These are phyloP conservation scores for Scartelaos histophorus DNA, from an alignment of 2,113 vertebrate species.

Conservation along the genomic window DNA sequence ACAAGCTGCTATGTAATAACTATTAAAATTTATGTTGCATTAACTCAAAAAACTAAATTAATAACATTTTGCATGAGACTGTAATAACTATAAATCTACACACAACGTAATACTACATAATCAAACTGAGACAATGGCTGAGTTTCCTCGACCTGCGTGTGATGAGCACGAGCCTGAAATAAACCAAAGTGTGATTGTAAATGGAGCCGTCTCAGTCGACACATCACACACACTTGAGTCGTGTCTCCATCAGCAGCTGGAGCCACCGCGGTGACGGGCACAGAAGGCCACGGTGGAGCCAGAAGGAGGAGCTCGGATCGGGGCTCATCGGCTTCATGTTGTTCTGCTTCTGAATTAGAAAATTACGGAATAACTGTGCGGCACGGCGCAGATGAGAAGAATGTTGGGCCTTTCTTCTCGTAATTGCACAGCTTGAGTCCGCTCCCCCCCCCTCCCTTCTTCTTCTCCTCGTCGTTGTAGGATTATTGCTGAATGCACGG, in stretches of 20 bases:
- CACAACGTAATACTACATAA: neutral
- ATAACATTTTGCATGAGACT: too few species aligned
- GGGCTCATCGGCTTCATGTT: slow-evolving; percentile 27
- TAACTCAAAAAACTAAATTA: neutral
- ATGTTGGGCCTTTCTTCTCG: slow-evolving; percentile 47
- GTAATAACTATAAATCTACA: neutral
- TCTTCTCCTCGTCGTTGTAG: slow-evolving; percentile 38
- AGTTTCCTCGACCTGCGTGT: neutral
- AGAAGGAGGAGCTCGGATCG: slow-evolving; percentile 43
- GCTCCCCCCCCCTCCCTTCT: slow-evolving; percentile 31
- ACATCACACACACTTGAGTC: slow-evolving; percentile 27
- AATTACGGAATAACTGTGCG: slow-evolving; percentile 57
- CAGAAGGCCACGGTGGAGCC: slow-evolving; percentile 34
- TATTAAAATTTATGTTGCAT: too few species aligned
- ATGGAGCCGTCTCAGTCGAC: slow-evolving; percentile 31
- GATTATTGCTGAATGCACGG: slow-evolving; percentile 60
- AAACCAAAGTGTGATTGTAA: slow-evolving; percentile 27
- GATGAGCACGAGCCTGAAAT: neutral
- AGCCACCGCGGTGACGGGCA: slow-evolving; percentile 48
- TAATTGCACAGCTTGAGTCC: slow-evolving; percentile 69
- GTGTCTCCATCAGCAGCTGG: slow-evolving; percentile 28
- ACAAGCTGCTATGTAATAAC: too few species aligned
- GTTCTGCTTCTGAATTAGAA: slow-evolving; percentile 42
- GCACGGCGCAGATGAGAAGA: slow-evolving; percentile 58
- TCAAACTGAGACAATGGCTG: neutral